Percentiles rank a stretch among this genome's conserved stretches.
Conservation (phyloP, 2,888 invertebrate species). For the Zonitis immaculata region DNA sequence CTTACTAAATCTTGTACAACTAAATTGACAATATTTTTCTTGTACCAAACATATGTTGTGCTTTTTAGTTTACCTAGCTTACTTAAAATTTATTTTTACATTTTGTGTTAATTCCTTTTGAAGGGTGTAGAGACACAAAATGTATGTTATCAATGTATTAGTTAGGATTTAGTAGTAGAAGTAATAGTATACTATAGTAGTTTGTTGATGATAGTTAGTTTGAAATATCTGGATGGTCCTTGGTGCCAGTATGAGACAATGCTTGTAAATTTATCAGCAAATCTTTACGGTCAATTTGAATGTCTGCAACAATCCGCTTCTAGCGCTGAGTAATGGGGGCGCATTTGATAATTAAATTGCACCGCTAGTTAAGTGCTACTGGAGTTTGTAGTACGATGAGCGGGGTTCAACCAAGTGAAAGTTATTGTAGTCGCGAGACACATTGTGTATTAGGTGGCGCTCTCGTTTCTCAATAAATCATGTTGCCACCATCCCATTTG, state of each 20-base stretch:
- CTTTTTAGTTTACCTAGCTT: not conserved
- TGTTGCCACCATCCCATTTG: conserved; percentile 40
- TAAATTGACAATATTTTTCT: not conserved
- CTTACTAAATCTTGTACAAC: not conserved
- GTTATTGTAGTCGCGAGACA: conserved; percentile 40
- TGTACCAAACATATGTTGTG: not conserved
- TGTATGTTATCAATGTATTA: not conserved
- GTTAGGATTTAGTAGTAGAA: conserved; percentile 14
- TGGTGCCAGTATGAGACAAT: conserved; percentile 28
- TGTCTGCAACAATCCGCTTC: conserved; percentile 42
- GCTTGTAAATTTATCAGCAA: conserved; percentile 42
- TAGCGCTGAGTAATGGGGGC: conserved; percentile 42
- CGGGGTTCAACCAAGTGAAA: conserved; percentile 35
- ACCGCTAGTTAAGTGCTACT: conserved; percentile 36
- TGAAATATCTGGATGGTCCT: conserved; percentile 11
- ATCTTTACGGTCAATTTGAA: conserved; percentile 45
- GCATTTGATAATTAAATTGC: conserved; percentile 47
- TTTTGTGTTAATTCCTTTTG: not conserved
- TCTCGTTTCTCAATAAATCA: conserved; percentile 43
- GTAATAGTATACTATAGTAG: too few relatives aligned
- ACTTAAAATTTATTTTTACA: not conserved
- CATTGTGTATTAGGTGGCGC: conserved; percentile 40
- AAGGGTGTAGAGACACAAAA: not conserved
- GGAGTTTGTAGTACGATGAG: conserved; percentile 22
- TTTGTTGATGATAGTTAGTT: conserved; percentile 10